These are phyloP conservation scores for Bunonema sp. DNA, from an alignment of 2,888 invertebrate species.

Conservation along the genomic window DNA sequence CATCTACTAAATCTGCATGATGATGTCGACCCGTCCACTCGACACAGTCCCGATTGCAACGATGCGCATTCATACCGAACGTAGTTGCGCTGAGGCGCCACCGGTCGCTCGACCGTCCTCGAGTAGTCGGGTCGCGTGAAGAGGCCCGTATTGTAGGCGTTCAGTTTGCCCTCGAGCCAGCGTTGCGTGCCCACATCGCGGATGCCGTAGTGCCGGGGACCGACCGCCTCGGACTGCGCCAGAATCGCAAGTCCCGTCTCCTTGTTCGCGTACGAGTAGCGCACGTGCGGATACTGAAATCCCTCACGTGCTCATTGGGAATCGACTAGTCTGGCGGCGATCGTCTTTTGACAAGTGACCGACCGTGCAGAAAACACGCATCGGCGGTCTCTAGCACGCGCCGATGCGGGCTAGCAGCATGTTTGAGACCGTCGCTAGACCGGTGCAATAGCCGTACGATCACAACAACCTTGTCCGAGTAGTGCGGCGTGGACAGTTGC, in stretches of 20 bases:
- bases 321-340: too few relatives aligned
- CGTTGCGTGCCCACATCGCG: conserved; percentile 39
- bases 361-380: too few relatives aligned
- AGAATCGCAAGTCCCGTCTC: conserved; percentile 15
- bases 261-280: conserved; percentile 24
- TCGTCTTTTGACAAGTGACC: too few relatives aligned
- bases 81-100: conserved; percentile 28
- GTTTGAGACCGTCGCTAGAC: too few relatives aligned
- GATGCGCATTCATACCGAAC: conserved; percentile 13
- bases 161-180: conserved; percentile 40
- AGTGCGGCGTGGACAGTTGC: conserved; percentile 38
- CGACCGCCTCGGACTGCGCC: conserved; percentile 34
- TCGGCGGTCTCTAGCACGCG: too few relatives aligned
- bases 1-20: neutral
- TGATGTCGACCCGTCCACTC: neutral
- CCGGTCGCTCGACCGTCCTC: conserved; percentile 24
- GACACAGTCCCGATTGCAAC: neutral
- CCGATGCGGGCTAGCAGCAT: too few relatives aligned
- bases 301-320: too few relatives aligned
- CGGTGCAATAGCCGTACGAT: too few relatives aligned
- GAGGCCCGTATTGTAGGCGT: conserved; percentile 33
- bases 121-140: conserved; percentile 26
- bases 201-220: conserved; percentile 18
- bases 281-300: conserved; percentile 34
- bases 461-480: conserved; percentile 34